A percentile compares a stretch with the other conserved stretches of the same genome.
These are phyloP conservation scores for Clepsis dumicolana DNA, from an alignment of 2,888 invertebrate genomes.

Conservation along the genomic window DNA sequence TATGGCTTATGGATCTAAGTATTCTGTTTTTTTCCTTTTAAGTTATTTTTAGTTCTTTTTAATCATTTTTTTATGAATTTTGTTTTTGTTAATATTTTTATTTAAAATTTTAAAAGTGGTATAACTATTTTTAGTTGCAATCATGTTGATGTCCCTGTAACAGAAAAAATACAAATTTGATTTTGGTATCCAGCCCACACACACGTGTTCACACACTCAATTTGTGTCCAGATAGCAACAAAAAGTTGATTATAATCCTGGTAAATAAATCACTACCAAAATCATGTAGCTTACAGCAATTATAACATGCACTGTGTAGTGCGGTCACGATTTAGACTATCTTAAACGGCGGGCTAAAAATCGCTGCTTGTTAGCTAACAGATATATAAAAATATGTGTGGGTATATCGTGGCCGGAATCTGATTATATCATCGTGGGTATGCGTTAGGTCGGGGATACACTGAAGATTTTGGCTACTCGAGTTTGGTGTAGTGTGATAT, in stretches of 20 bases:
- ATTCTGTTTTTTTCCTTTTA: too few relatives aligned
- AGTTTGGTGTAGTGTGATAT: too few relatives aligned
- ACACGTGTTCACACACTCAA: not conserved
- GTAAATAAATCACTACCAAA: constrained; percentile 42
- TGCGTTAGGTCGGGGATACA: constrained; percentile 61
- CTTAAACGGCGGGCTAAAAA: constrained; percentile 69
- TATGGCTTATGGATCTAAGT: too few relatives aligned
- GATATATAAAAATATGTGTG: constrained; percentile 60
- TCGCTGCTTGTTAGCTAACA: constrained; percentile 47
- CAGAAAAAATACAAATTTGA: too few relatives aligned
- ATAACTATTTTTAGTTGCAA: too few relatives aligned
- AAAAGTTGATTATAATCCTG: not conserved
- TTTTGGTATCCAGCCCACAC: not conserved
- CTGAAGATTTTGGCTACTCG: constrained; percentile 22
- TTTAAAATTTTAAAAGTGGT: too few relatives aligned
- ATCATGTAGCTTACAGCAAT: constrained; percentile 79
- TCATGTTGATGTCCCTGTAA: too few relatives aligned
- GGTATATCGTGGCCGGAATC: constrained; percentile 62
- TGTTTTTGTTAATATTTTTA: too few relatives aligned
- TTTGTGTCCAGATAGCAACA: too few relatives aligned
- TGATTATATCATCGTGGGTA: constrained; percentile 75
- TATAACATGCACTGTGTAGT: constrained; percentile 78
- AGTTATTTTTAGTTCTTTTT: too few relatives aligned
- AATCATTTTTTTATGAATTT: too few relatives aligned
- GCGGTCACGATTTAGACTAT: constrained; percentile 81